These are phyloP conservation scores for Panagrolaimus sp. DNA, from an alignment of 1,140 invertebrate genomes.

Conservation along the genomic window DNA sequence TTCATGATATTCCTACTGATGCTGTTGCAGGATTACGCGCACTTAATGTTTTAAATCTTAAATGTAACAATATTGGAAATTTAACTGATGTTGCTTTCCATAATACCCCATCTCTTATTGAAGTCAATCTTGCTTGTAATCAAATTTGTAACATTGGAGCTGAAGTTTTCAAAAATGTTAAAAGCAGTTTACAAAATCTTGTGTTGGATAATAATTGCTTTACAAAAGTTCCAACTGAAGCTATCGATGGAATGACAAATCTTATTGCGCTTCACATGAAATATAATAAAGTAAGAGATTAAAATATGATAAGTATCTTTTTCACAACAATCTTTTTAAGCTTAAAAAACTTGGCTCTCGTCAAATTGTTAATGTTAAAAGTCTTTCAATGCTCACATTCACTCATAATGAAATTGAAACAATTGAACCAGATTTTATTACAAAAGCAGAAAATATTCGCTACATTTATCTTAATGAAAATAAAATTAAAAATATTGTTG, in stretches of 20 bases:
- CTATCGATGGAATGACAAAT: constrained; percentile 46
- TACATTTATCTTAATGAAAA: constrained; percentile 55
- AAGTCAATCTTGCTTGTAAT: constrained; percentile 55
- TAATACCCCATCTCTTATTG: constrained; percentile 50
- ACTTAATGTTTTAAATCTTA: constrained; percentile 41
- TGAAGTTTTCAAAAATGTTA: constrained; percentile 46
- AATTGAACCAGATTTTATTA: constrained; percentile 49
- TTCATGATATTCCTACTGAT: constrained; percentile 44
- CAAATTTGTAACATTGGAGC: constrained; percentile 50
- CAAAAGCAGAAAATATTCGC: constrained; percentile 40
- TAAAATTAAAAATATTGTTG: constrained; percentile 36
- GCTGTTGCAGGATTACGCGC: constrained; percentile 42
- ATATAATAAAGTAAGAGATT: constrained; percentile 49
- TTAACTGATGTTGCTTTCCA: constrained; percentile 39
- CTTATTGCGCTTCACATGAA: constrained; percentile 56
- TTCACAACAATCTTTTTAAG: constrained; percentile 30
- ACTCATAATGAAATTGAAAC: constrained; percentile 51
- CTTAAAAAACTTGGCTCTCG: constrained; percentile 40
- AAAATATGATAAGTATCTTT: background rate
- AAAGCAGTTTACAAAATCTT: constrained; percentile 48
- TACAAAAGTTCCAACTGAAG: constrained; percentile 39
- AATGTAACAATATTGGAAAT: constrained; percentile 52
- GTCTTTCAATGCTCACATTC: constrained; percentile 48
- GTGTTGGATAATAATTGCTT: constrained; percentile 56
- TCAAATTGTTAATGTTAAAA: constrained; percentile 46